Percentiles rank a stretch among this genome's conserved stretches.
phyloP scores from a whole-genome alignment of 2,113 vertebrate species.

The Hemichromis elongatus region DNA sequence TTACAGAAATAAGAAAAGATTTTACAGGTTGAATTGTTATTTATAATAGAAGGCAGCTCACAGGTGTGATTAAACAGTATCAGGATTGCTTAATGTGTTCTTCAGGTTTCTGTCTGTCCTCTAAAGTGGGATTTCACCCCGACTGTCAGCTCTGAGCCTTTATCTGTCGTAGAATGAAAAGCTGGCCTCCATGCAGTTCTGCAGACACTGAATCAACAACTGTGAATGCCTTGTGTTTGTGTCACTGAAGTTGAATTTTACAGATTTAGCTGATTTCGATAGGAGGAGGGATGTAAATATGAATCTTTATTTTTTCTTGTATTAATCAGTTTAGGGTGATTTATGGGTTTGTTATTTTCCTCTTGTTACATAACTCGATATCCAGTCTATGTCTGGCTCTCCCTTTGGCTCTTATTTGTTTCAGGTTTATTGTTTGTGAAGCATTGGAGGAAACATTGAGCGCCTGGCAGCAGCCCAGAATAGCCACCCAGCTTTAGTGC shows the following conservation, averaged over 20 bases:
- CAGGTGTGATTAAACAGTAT: background rate
- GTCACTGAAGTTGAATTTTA: background rate
- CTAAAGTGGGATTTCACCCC: background rate
- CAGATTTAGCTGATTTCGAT: background rate
- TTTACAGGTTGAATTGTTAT: background rate
- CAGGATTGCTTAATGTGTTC: background rate
- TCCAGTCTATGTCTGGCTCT: background rate
- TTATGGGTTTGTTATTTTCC: background rate
- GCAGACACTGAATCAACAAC: background rate
- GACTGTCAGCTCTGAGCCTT: background rate
- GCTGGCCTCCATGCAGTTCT: background rate
- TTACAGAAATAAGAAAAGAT: background rate
- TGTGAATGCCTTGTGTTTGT: background rate
- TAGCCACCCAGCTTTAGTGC: background rate
- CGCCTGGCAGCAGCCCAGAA: conserved; percentile 12
- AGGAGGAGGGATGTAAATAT: background rate
- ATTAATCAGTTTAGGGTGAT: background rate
- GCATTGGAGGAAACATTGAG: conserved; percentile 14
- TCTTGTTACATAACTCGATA: background rate
- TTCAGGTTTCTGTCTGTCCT: background rate
- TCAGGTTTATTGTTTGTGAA: conserved; percentile 15
- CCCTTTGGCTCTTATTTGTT: conserved; percentile 5
- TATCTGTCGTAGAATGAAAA: background rate
- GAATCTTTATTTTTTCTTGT: background rate
- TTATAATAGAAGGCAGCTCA: background rate